These are phyloP conservation scores for Ylistrum balloti DNA, from an alignment of 1,140 invertebrate genomes.

Conservation along the genomic window DNA sequence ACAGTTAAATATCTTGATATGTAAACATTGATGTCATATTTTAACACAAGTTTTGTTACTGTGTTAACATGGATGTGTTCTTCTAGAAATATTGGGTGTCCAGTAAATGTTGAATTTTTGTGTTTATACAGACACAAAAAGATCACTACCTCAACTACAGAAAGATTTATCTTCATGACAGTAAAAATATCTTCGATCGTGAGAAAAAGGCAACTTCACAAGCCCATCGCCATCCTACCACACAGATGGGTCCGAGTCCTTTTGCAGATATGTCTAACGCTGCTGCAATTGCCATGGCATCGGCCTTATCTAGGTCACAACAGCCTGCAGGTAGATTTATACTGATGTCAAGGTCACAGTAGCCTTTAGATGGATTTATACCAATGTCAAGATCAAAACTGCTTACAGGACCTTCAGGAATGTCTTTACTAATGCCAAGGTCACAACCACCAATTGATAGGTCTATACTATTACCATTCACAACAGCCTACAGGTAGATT, in stretches of 20 bases:
- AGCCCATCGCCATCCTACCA: constrained; percentile 67
- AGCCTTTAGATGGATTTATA: not conserved
- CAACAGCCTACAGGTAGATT: constrained; percentile 35
- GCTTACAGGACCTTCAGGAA: no score
- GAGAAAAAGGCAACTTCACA: constrained; percentile 74
- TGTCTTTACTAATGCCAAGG: not conserved
- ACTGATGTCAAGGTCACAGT: not conserved
- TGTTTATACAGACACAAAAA: constrained; percentile 87
- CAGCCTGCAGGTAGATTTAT: not conserved
- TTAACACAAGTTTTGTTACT: no score
- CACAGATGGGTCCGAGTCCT: constrained; percentile 84
- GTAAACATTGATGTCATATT: no score
- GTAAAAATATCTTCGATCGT: constrained; percentile 90
- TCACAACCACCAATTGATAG: no score
- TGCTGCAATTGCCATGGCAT: constrained; percentile 83
- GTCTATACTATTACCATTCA: no score
- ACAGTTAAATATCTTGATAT: no score
- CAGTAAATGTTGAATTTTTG: not conserved
- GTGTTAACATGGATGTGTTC: no score
- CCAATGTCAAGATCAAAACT: not conserved
- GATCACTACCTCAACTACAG: constrained; percentile 91
- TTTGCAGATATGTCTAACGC: constrained; percentile 85
- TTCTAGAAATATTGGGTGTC: no score
- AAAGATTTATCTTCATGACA: constrained; percentile 90
- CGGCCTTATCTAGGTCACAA: constrained; percentile 72